Conservation (phyloP, 2,888 invertebrate species). For the Bombyx huttoni region DNA sequence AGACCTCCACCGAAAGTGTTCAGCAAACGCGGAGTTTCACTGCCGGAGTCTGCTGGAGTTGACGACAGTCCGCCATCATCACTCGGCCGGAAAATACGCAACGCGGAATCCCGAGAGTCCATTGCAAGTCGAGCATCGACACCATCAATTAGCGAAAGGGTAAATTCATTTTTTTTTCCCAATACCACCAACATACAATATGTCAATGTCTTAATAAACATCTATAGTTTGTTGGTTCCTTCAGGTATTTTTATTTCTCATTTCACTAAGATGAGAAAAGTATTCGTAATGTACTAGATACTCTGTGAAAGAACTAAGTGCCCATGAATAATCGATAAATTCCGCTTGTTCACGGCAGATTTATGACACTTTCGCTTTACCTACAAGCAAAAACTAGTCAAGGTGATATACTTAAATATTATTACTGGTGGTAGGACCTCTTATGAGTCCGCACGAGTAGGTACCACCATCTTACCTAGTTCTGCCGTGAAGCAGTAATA, state of each 20-base stretch:
- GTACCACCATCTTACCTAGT: too few species aligned
- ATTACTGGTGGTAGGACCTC: too few species aligned
- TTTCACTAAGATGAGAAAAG: not conserved
- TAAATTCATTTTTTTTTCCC: slow-evolving; percentile 15
- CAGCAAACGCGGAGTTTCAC: slow-evolving; percentile 65
- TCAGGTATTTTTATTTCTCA: not conserved
- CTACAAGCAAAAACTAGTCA: not conserved
- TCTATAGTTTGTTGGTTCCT: not conserved
- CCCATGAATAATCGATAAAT: not conserved
- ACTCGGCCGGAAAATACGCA: slow-evolving; percentile 48
- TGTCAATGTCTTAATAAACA: too few species aligned
- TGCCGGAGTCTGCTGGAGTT: slow-evolving; percentile 70
- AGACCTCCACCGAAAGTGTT: slow-evolving; percentile 78
- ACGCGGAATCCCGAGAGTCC: slow-evolving; percentile 61
- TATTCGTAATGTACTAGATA: not conserved
- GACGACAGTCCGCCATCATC: slow-evolving; percentile 67
- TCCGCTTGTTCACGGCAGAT: not conserved
- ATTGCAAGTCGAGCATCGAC: slow-evolving; percentile 64
- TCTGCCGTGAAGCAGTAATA: too few species aligned
- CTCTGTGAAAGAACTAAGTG: not conserved
- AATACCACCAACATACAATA: not conserved
- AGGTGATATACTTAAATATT: not conserved
- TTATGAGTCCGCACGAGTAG: too few species aligned
- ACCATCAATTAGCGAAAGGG: slow-evolving; percentile 66
- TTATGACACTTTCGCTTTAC: not conserved